These are phyloP conservation scores for Ceyx margarethae DNA, from an alignment of 2,113 vertebrate species.

Conservation along the genomic window DNA sequence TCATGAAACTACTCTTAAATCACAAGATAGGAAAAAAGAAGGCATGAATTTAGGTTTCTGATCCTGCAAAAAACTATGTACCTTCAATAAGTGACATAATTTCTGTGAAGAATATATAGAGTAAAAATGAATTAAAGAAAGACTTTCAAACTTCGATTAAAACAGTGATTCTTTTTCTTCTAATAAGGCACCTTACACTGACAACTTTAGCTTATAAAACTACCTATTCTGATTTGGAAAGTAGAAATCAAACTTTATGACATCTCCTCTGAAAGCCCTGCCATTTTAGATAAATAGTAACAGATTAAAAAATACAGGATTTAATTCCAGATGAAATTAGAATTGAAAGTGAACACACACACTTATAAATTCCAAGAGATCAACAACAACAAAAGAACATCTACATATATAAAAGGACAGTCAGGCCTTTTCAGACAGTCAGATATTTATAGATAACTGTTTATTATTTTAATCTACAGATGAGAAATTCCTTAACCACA, in stretches of 20 bases:
- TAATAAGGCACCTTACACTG: background rate
- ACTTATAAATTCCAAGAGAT: background rate
- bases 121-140: background rate
- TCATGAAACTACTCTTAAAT: background rate
- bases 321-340: background rate
- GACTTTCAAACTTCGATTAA: background rate
- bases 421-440: background rate
- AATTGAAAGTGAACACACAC: background rate
- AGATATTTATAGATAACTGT: background rate
- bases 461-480: background rate
- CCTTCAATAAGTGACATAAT: background rate
- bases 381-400: background rate
- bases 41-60: background rate
- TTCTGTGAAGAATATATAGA: background rate
- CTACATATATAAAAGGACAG: background rate
- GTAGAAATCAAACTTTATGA: background rate
- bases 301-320: background rate
- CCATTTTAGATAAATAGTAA: background rate
- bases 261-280: background rate
- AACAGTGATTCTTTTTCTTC: background rate
- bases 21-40: accelerated
- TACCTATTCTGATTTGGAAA: background rate
- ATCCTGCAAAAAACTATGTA: background rate
- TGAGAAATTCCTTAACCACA: background rate
- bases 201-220: background rate